phyloP scores from a whole-genome alignment of 2,888 invertebrate genomes.

The Arrhopalites spinosus region DNA sequence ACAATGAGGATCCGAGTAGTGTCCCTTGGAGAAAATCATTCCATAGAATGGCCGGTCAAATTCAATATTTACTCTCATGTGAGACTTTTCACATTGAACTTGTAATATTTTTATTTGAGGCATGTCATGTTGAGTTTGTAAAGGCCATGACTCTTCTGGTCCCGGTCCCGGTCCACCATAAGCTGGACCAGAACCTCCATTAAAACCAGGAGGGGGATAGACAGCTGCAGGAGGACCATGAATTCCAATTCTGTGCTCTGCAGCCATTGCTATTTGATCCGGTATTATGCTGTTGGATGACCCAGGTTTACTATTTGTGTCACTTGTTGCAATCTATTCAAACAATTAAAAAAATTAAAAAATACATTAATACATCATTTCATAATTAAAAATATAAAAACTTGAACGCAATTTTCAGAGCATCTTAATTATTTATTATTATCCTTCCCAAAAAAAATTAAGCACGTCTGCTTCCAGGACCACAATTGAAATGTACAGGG shows the following conservation, averaged over 20 bases:
- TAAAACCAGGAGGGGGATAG: conserved; percentile 56
- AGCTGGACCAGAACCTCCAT: conserved; percentile 64
- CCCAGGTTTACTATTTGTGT: conserved; percentile 46
- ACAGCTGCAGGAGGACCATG: conserved; percentile 67
- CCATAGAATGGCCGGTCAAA: conserved; percentile 94
- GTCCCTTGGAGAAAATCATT: conserved; percentile 90
- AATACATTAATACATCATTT: not conserved
- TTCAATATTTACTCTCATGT: conserved; percentile 93
- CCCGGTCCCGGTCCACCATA: conserved; percentile 59
- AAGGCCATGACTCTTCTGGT: conserved; percentile 85
- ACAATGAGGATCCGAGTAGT: conserved; percentile 88
- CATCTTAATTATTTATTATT: not conserved
- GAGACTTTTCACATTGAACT: conserved; percentile 94
- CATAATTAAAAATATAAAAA: not conserved
- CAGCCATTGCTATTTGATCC: conserved; percentile 55
- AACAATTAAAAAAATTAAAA: not conserved
- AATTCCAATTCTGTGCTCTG: conserved; percentile 53
- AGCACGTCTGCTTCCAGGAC: not conserved
- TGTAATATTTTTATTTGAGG: conserved; percentile 91
- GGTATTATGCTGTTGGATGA: conserved; percentile 46
- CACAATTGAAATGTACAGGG: too few relatives aligned
- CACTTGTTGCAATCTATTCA: conserved; percentile 48
- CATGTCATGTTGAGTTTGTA: conserved; percentile 80
- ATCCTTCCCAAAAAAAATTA: not conserved
- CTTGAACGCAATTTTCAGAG: too few relatives aligned